Percentiles rank a stretch among this genome's conserved stretches.
phyloP scores from a whole-genome alignment of 2,888 invertebrate genomes.

The Dolomedes plantarius region DNA sequence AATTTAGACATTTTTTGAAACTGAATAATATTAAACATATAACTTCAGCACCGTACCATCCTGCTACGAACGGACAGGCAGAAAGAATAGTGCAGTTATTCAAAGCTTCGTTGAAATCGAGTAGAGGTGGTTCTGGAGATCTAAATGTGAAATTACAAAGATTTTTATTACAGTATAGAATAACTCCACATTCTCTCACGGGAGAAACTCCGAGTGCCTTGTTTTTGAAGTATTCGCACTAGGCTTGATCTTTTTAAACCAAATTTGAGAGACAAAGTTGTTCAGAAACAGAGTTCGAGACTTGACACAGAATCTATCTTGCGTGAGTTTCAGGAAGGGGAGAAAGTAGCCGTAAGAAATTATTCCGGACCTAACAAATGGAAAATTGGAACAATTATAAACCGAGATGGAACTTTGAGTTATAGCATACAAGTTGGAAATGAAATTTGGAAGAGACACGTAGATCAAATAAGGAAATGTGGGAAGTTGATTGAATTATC shows the following conservation, averaged over 20 bases:
- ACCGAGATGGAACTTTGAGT: slow-evolving; percentile 43
- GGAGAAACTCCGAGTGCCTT: slow-evolving; percentile 46
- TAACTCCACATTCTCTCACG: slow-evolving; percentile 50
- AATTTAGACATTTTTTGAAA: slow-evolving; percentile 39
- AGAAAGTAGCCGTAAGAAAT: slow-evolving; percentile 43
- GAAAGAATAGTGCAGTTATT: slow-evolving; percentile 73
- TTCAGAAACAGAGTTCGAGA: slow-evolving; percentile 6
- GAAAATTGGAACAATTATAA: slow-evolving; percentile 44
- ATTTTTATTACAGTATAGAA: slow-evolving; percentile 48
- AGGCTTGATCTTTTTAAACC: slow-evolving; percentile 42
- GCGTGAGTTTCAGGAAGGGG: slow-evolving; percentile 31
- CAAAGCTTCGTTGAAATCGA: slow-evolving; percentile 45
- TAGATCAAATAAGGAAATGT: slow-evolving; percentile 46
- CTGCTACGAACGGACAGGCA: slow-evolving; percentile 74
- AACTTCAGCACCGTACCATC: slow-evolving; percentile 73
- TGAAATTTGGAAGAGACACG: slow-evolving; percentile 50
- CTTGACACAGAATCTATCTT: background rate
- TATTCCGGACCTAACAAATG: slow-evolving; percentile 44
- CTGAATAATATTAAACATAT: slow-evolving; percentile 72
- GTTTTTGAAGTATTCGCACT: slow-evolving; percentile 47
- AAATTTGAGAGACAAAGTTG: slow-evolving; percentile 32
- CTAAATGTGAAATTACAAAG: slow-evolving; percentile 42
- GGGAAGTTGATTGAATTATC: slow-evolving; percentile 43
- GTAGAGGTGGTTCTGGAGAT: slow-evolving; percentile 45
- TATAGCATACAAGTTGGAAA: slow-evolving; percentile 42